Conservation (phyloP, 2,888 invertebrate genomes). For the Scaptomyza cyrtandrae region DNA sequence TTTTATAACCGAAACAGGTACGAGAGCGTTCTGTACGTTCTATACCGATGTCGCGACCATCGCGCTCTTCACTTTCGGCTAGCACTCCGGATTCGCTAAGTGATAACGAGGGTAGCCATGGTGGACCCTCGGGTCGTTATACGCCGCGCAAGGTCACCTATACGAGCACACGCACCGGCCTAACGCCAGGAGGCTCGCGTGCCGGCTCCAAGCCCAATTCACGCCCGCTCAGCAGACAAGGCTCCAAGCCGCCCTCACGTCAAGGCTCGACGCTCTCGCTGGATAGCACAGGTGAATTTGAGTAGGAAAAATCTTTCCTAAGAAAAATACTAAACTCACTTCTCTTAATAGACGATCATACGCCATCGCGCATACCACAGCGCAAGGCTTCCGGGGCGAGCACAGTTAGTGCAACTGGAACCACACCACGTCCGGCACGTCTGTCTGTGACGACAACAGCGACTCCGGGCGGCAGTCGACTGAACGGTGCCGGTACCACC, state of each 20-base stretch:
- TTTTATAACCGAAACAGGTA: conserved; percentile 87
- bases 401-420: conserved; percentile 85
- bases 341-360: conserved; percentile 82
- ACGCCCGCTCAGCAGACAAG: conserved; percentile 92
- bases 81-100: conserved; percentile 95
- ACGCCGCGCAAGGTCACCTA: conserved; percentile 88
- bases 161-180: conserved; percentile 86
- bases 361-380: conserved; percentile 93
- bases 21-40: conserved; percentile 96
- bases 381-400: conserved; percentile 88
- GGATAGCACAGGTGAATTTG: conserved; percentile 91
- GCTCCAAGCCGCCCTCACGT: conserved; percentile 96
- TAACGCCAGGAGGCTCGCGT: conserved; percentile 91
- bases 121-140: conserved; percentile 87
- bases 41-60: conserved; percentile 94
- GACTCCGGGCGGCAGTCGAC: conserved; percentile 82
- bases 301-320: too few relatives aligned
- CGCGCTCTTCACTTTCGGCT: conserved; percentile 92
- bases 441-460: conserved; percentile 76
- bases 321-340: too few relatives aligned
- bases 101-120: conserved; percentile 92
- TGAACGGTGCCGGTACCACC: conserved; percentile 88
- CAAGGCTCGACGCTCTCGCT: conserved; percentile 96
- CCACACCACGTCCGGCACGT: conserved; percentile 55
- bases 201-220: conserved; percentile 92